These are phyloP conservation scores for Cerastis rubricosa DNA, from an alignment of 2,888 invertebrate species.

Conservation along the genomic window DNA sequence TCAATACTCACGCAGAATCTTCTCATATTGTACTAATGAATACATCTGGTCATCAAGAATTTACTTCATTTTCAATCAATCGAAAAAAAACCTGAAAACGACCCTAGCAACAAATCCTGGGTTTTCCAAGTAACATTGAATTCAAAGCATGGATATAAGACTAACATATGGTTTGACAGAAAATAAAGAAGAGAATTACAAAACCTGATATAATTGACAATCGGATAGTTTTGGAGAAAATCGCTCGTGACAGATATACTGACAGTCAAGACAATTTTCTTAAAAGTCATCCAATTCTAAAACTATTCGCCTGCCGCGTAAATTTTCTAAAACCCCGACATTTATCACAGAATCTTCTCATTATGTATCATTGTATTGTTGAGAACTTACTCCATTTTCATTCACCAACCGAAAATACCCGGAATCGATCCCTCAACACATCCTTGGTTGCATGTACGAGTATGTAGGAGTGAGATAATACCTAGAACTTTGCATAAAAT, in stretches of 20 bases:
- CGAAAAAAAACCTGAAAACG: no score
- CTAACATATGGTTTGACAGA: neutral
- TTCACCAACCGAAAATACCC: slow-evolving; percentile 40
- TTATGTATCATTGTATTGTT: neutral
- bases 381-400: slow-evolving; percentile 15
- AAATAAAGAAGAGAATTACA: neutral
- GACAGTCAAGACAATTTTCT: neutral
- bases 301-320: neutral
- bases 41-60: no score
- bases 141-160: neutral
- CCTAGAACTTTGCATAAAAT: neutral
- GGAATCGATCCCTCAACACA: slow-evolving; percentile 63
- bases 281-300: neutral
- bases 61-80: no score
- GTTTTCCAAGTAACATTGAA: neutral
- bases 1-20: no score
- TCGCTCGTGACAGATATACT: neutral
- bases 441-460: slow-evolving; percentile 66
- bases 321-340: neutral
- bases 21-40: no score
- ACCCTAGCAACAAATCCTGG: no score
- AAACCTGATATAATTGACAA: neutral
- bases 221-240: neutral
- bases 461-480: no score
- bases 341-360: neutral